phyloP scores from a whole-genome alignment of 1,140 invertebrate species.

The Sarcophaga peregrina region DNA sequence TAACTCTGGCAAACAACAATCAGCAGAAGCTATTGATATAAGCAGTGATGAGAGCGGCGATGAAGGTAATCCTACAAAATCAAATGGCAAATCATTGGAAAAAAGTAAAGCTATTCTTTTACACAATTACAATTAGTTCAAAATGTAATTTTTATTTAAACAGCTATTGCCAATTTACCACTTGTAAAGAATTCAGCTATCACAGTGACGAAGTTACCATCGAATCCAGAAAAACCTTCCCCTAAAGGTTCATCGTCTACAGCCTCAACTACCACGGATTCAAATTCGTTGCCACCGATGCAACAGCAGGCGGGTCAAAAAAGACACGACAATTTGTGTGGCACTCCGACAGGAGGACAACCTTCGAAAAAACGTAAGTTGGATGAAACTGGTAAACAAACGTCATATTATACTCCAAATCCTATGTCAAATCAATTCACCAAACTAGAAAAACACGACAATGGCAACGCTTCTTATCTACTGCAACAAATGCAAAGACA shows the following conservation, averaged over 20 bases:
- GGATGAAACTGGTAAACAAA: constrained; percentile 31
- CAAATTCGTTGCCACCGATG: constrained; percentile 11
- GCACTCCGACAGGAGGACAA: constrained; percentile 29
- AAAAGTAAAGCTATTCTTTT: constrained; percentile 21
- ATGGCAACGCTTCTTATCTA: neutral
- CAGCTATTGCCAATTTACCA: neutral
- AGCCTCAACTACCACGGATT: constrained; percentile 20
- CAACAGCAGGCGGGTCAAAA: constrained; percentile 38
- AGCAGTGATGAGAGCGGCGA: constrained; percentile 71
- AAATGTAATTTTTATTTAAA: neutral
- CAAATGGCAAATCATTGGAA: constrained; percentile 37
- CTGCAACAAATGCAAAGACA: constrained; percentile 29
- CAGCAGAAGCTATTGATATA: constrained; percentile 69
- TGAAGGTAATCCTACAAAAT: constrained; percentile 61
- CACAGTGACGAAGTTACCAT: constrained; percentile 45
- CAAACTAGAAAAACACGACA: constrained; percentile 42
- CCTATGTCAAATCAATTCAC: constrained; percentile 31
- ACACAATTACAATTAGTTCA: neutral
- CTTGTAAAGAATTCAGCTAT: constrained; percentile 9
- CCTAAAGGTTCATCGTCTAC: constrained; percentile 36
- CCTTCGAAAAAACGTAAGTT: constrained; percentile 48
- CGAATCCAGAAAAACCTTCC: neutral
- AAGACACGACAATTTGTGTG: constrained; percentile 33
- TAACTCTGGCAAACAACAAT: constrained; percentile 51
- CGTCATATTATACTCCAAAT: constrained; percentile 28